A percentile compares a stretch with the other conserved stretches of the same genome.
Conservation (phyloP, 2,113 vertebrate species). For the Cebus imitator region DNA sequence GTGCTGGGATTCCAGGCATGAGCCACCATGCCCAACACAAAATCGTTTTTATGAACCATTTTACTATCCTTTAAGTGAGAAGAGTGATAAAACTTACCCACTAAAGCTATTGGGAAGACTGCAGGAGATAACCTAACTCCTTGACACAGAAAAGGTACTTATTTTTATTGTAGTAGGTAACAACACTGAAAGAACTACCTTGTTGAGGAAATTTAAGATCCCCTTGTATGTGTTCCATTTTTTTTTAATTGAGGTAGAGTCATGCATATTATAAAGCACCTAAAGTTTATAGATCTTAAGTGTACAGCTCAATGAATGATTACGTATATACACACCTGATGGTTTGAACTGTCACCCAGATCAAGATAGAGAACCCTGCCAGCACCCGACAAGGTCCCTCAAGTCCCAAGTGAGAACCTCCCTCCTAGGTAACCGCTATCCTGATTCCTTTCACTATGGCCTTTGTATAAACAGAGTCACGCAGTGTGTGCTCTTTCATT, state of each 20-base stretch:
- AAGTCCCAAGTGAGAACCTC: not conserved
- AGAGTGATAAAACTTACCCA: conserved; percentile 46
- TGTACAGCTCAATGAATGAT: not conserved
- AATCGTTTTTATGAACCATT: conserved; percentile 43
- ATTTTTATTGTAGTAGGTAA: not conserved
- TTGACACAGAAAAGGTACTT: conserved; percentile 10
- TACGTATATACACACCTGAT: not conserved
- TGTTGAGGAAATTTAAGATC: not conserved
- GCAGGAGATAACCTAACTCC: not conserved
- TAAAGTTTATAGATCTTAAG: not conserved
- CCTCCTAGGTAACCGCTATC: not conserved
- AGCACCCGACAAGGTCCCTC: not conserved
- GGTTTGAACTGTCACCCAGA: not conserved
- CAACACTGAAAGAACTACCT: not conserved
- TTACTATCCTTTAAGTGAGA: conserved; percentile 25
- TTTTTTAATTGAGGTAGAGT: not conserved
- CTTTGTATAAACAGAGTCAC: not conserved
- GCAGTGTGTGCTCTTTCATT: not conserved
- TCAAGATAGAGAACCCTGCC: not conserved
- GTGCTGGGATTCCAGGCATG: no score
- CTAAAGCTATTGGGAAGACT: not conserved
- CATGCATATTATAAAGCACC: not conserved
- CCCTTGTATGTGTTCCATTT: not conserved
- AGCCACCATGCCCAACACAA: not conserved
- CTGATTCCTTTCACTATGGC: not conserved